Percentiles rank a stretch among this genome's conserved stretches.
Evolutionary conservation across 2,797 vertebrate genomes (phyloP).

Genomic region (Coranthus polyacanthus): DNA sequence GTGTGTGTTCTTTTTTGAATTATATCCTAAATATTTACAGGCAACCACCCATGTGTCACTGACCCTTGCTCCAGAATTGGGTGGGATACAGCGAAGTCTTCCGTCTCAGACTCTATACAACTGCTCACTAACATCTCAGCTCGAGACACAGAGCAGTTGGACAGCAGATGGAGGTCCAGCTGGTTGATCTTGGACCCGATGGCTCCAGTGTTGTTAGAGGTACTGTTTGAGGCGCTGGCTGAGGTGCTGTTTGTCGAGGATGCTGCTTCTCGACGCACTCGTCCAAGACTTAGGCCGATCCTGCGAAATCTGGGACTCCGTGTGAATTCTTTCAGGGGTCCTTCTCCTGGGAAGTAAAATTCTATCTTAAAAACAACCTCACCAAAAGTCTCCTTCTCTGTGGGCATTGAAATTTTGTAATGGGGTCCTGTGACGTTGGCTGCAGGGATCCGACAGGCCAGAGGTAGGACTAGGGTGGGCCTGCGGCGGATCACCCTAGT

Average conservation of each 20-base stretch:
- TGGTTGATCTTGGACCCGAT: not conserved
- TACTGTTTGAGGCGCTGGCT: not conserved
- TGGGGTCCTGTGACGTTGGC: slow-evolving; percentile 34
- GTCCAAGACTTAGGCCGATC: rapidly evolving
- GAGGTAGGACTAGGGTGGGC: slow-evolving; percentile 72
- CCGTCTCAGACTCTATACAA: slow-evolving; percentile 62
- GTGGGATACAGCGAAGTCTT: slow-evolving; percentile 48
- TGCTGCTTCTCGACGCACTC: slow-evolving; percentile 16
- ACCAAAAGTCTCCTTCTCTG: slow-evolving; percentile 71
- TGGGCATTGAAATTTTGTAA: slow-evolving; percentile 26
- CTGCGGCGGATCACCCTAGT: slow-evolving; percentile 61
- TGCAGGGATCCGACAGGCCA: slow-evolving; percentile 76
- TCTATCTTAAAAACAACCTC: slow-evolving; percentile 48
- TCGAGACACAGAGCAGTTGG: slow-evolving; percentile 54
- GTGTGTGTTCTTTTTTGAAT: not conserved
- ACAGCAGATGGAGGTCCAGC: slow-evolving; percentile 76
- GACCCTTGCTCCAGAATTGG: slow-evolving; percentile 72
- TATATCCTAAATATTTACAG: not conserved
- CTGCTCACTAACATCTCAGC: slow-evolving; percentile 70
- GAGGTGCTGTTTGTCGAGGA: rapidly evolving
- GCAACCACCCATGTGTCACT: slow-evolving; percentile 54
- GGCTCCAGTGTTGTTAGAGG: rapidly evolving
- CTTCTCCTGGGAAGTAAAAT: slow-evolving; percentile 65
- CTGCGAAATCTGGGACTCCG: not conserved
- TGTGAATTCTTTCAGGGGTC: slow-evolving; percentile 54